A percentile compares a stretch with the other conserved stretches of the same genome.
These are phyloP conservation scores for Iselma pallidipennis DNA, from an alignment of 2,888 invertebrate genomes.

Conservation along the genomic window DNA sequence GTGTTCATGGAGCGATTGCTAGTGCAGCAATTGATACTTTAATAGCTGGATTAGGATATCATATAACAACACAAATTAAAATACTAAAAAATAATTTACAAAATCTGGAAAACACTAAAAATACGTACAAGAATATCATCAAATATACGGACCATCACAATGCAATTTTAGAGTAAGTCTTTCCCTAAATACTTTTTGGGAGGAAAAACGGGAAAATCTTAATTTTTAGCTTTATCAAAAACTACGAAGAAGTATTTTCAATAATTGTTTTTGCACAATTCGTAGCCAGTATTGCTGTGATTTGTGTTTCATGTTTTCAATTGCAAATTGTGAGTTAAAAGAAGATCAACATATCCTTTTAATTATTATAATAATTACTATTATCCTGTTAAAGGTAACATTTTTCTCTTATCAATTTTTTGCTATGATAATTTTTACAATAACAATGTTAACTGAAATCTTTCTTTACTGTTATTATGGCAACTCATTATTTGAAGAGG, in stretches of 20 bases:
- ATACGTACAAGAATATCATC: background rate
- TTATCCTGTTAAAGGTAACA: no score
- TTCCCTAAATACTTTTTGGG: no score
- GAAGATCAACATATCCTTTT: background rate
- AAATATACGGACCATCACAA: conserved; percentile 1
- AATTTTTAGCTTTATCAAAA: background rate
- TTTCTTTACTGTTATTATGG: conserved; percentile 4
- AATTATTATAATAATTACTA: background rate
- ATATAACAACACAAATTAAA: conserved; percentile 10
- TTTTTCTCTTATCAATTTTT: background rate
- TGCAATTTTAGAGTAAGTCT: background rate
- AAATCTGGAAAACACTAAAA: background rate
- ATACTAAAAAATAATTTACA: conserved; percentile 15
- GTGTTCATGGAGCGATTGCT: conserved; percentile 7
- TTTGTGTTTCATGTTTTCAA: conserved; percentile 3
- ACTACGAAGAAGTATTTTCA: conserved; percentile 3
- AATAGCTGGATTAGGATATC: conserved; percentile 7
- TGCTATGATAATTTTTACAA: background rate
- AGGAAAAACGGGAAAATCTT: background rate
- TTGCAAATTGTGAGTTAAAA: background rate
- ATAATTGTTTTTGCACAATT: conserved; percentile 1
- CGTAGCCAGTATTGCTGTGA: conserved; percentile 2
- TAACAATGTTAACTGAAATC: conserved; percentile 3
- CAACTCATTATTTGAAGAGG: conserved; percentile 4
- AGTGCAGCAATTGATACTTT: conserved; percentile 8